Base-by-base conservation (phyloP, 2,888 invertebrate species). In the Pasiphila rectangulata region DNA sequence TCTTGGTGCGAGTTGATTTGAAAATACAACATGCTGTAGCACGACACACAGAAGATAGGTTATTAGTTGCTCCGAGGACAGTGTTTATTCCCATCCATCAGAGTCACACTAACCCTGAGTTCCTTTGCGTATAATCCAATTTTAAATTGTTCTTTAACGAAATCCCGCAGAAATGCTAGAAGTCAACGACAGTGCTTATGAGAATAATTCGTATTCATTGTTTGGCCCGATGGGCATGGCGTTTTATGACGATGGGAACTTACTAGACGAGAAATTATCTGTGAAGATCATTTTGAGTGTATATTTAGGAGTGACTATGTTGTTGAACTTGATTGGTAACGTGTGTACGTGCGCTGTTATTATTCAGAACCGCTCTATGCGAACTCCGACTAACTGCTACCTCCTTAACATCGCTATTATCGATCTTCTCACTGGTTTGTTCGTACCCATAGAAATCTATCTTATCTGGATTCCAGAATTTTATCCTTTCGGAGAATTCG, bases 321-420 rank as follows among this genome's bases (percentile, higher is more conserved):
- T 94, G 6, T 85, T 92, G 3, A 94, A 95, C 10, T 77, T 95
- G 0, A 71, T 94, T 1, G 95, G 95, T 0, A 95, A 95, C 64
- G 79, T 94, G 7, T 91, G 93, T 61, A 95, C 95, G 0, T 94
- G 95, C 70, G 89, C 94, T 1, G 95, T 95, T 2, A 94, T 95
- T 20, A 88, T 91, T 1, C 88, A 91, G 23, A 94, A 95, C 67
- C 91, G 91, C 36, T 92, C 92, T 44, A 95, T 95, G 95, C 92
- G 94, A 67, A 95, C 95, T 0, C 93, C 94, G 0, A 95, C 95
- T 7, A 95, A 95, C 77, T 95, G 93, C 69, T 95, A 95, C 72
- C 88, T 95, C 29, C 93, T 95, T 72, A 94, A 93, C 72, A 83
- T 95, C 45, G 94, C 95, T 2, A 83, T 95, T 2, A 93, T 94